Evolutionary conservation across 1,140 invertebrate species (phyloP), one percentile per base, ranked within the genome.

Genomic region (Ctenoplectra terminalis): DNA sequence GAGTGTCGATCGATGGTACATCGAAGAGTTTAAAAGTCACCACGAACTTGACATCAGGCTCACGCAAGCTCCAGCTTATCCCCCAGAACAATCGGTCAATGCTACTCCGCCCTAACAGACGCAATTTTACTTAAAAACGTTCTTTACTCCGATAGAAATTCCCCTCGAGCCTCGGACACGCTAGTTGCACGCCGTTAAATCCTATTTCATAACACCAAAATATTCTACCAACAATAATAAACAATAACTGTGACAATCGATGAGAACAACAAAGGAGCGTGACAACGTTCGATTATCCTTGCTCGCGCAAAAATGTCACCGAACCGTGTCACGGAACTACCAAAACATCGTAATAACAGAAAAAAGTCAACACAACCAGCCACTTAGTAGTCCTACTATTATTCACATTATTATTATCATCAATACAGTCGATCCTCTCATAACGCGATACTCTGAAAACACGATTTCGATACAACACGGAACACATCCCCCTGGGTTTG

Each of bases 31-130:
- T 75, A 75, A 85, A 85, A 86, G 72, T 81, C 40, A 60, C 73
- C 72, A 84, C 84, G 78, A 86, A 86, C 83, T 86, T 86, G 84
- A 86, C 84, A 86, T 85, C 83, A 48, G 34, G 13, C 60, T 66
- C 79, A 81, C 78, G 71, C 71, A 74, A 75, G 52, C 71, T 66
- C 40, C 43, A 50, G 77, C 79, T 81, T 81, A 81, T 81, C 79
- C 77, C 23, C 26, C n/a, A 29, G 50, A 48, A 75, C 72, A 74
- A 81, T 81, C 79, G 61, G 79, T 75, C 61, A 81, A 81, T 81
- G 72, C 79, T 81, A 75, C 71, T 75, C 40, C 79, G 26, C 61
- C 61, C 72, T 31, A 48, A 20, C 48, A 40, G 34, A 63, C 78
- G n/a, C 40, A 15, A n/a, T 26, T 81, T 75, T 75, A 7, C 43